Base-by-base conservation (phyloP, 2,888 invertebrate genomes). In the Anaspis maculata region DNA sequence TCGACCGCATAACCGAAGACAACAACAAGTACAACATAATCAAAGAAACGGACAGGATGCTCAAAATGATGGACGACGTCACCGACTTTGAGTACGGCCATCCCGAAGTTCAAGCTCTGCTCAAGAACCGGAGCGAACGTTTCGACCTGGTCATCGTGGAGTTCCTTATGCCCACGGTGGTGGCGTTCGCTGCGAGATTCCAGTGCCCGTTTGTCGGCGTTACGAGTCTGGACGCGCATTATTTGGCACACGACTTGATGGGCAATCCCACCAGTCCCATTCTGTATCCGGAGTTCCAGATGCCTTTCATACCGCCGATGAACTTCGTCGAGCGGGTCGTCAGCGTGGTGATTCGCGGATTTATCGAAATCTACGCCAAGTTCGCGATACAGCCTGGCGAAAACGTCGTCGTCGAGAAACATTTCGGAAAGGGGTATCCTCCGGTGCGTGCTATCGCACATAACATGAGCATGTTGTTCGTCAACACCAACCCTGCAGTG, bases 371-470 rank as follows among this genome's bases (percentile, higher is more conserved):
- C 12, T 32, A 37, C 12, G 19, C 13, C 16, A 11, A 23, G n/a
- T 36, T 16, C 13, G 7, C 22, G 5, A 14, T 41, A 2, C 41
- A 31, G 33, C 44, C 45, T 1, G 28, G 35, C 15, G 30, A 44
- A 10, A 41, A 54, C 13, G n/a, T 13, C 2, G 35, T 41, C 5
- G 31, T 51, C 4, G 38, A 36, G 22, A 52, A 47, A 22, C 49
- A 54, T 45, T 61, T 64, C 30, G 62, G 61, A 0, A 14, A 32
- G 6, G 53, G 53, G 7, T 40, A 51, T 22, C 56, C 59, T 2
- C 15, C 42, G 7, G 10, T 53, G 3, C 10, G 6, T 4, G 56
- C 56, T 1, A 35, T 58, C 2, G 45, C 48, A 15, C 39, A 36
- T 24, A 50, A 51, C 27, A 39, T 54, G 9, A 51, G 50, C 27